Percentiles rank a stretch among this genome's conserved stretches.
Conservation (phyloP, 2,888 invertebrate genomes). For the Electrophaes corylata region DNA sequence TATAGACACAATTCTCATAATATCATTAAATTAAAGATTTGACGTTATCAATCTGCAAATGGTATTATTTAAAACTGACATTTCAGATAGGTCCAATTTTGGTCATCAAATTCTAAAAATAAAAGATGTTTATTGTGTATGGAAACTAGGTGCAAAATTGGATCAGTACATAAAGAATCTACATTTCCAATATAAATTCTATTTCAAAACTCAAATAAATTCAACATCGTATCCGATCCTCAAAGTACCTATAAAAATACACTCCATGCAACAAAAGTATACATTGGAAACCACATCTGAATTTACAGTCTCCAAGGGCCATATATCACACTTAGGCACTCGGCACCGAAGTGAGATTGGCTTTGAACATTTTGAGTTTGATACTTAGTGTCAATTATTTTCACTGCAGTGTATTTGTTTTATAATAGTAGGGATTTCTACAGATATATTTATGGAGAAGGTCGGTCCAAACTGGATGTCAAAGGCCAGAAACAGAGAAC, state of each 20-base stretch:
- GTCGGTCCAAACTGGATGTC: too few relatives aligned
- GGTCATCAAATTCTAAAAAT: too few relatives aligned
- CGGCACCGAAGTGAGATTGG: slow-evolving; percentile 22
- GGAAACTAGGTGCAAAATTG: too few relatives aligned
- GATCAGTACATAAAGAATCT: neutral
- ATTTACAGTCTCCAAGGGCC: slow-evolving; percentile 31
- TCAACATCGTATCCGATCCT: slow-evolving; percentile 35
- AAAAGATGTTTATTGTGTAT: too few relatives aligned
- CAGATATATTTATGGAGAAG: too few relatives aligned
- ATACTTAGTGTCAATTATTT: slow-evolving; percentile 31
- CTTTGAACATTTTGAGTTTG: slow-evolving; percentile 25
- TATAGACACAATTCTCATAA: too few relatives aligned
- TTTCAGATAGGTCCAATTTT: too few relatives aligned
- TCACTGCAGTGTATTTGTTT: slow-evolving; percentile 30
- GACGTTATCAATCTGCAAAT: too few relatives aligned
- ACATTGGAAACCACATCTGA: slow-evolving; percentile 29
- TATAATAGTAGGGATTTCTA: neutral
- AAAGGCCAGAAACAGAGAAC: too few relatives aligned
- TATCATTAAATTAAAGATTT: too few relatives aligned
- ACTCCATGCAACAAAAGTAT: slow-evolving; percentile 36
- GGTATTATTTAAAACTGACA: too few relatives aligned
- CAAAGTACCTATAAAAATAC: slow-evolving; percentile 38
- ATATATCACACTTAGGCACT: slow-evolving; percentile 32
- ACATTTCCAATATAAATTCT: slow-evolving; percentile 27
- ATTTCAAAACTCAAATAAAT: slow-evolving; percentile 36